A percentile compares a stretch with the other conserved stretches of the same genome.
Conservation (phyloP, 2,888 invertebrate genomes). For the Oegoconia quadripuncta region DNA sequence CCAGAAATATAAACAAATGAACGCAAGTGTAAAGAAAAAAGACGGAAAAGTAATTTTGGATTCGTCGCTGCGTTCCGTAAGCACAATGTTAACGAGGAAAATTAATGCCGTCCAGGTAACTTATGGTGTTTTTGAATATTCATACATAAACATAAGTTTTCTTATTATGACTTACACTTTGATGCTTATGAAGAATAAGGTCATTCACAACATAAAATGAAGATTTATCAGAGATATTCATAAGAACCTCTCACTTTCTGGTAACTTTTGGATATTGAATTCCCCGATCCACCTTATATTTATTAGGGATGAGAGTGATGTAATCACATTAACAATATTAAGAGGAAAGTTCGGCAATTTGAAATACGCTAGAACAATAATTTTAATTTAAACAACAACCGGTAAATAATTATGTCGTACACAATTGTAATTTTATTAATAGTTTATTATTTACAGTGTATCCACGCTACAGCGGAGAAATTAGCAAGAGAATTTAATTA, state of each 20-base stretch:
- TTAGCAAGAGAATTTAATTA: conserved; percentile 81
- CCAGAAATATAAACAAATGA: conserved; percentile 88
- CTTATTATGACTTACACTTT: too few species aligned
- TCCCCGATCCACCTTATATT: too few species aligned
- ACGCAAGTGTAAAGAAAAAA: conserved; percentile 88
- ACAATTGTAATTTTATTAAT: too few species aligned
- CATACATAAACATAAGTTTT: too few species aligned
- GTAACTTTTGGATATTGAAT: too few species aligned
- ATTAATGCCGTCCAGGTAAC: conserved; percentile 91
- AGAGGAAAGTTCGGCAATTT: conserved; percentile 4
- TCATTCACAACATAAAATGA: too few species aligned
- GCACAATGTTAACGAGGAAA: conserved; percentile 91
- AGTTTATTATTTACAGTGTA: conserved; percentile 84
- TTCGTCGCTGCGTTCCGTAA: conserved; percentile 89
- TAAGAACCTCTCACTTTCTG: too few species aligned
- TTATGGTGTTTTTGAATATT: neutral
- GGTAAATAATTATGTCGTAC: too few species aligned
- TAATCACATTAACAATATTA: too few species aligned
- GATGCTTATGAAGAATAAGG: too few species aligned
- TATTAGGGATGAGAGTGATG: too few species aligned
- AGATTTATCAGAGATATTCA: too few species aligned
- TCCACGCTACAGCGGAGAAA: conserved; percentile 86
- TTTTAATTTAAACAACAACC: neutral
- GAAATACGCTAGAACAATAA: neutral
- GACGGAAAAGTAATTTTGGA: conserved; percentile 88